Evolutionary conservation across 2,888 invertebrate species (phyloP), one percentile per base, ranked within the genome.

Genomic region (Tenthredo distinguenda): DNA sequence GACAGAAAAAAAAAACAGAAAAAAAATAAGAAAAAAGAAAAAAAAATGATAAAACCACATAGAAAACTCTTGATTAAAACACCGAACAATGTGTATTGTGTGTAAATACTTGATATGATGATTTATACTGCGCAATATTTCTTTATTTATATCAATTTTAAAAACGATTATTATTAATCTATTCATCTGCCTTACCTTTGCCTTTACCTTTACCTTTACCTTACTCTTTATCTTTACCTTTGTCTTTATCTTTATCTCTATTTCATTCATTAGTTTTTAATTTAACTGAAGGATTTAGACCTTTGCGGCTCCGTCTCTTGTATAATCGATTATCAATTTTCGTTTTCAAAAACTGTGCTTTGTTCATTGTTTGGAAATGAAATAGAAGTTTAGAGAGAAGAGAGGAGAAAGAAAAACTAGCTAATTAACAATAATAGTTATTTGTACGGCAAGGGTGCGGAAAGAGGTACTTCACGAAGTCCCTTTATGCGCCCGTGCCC

Each of bases 81-180:
- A 89, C 87, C 90, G 91, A 91, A 91, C 90, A 90, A 92, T 91
- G 91, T 92, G 91, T 93, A 92, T 93, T 92, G 91, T 93, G 91
- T 93, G 93, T 93, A 93, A 88, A 93, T 93, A 93, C 90, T 87
- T 91, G 84, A 40, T 62, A 40, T 62, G 34, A 77, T 55, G 47
- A 81, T 81, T 81, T 31, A 82, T 82, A 68, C 43, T 62, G 62
- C 62, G 71, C 71, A 74, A 74, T 50, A 77, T 77, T 77, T 37
- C n/a, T 77, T 37, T 77, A 31, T n/a, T 77, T 77, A 91, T 90
- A 88, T 50, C 47, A 43, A 40, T 40, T 74, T 31, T 74, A 18
- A 43, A 21, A 21, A 43, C 10, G n/a, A 77, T 77, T 47, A 55
- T 77, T 72, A 72, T 72, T 21, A 40, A n/a, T 40, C 15, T 72